A percentile compares a stretch with the other conserved stretches of the same genome.
phyloP scores from a whole-genome alignment of 2,888 invertebrate species.

The Glaucopsyche alexis region DNA sequence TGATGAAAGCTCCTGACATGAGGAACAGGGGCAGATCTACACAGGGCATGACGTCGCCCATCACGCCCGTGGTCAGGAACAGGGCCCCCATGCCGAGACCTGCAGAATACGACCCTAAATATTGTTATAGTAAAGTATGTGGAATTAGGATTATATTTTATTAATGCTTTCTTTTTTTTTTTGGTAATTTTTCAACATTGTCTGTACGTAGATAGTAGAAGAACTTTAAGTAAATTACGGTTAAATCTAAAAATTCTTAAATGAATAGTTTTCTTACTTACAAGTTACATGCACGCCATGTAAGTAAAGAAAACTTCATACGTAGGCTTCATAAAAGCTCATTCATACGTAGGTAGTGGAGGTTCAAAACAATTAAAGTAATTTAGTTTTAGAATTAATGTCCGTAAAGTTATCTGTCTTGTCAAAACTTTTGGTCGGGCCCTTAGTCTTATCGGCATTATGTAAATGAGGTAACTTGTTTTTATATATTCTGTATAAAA shows the following conservation, averaged over 20 bases:
- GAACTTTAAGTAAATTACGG: too few relatives aligned
- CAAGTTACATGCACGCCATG: background rate
- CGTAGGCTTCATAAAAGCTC: too few relatives aligned
- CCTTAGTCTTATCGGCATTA: background rate
- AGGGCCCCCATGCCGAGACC: slow-evolving; percentile 74
- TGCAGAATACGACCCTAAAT: slow-evolving; percentile 36
- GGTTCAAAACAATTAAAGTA: background rate
- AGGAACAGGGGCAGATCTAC: slow-evolving; percentile 67
- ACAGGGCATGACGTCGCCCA: slow-evolving; percentile 72
- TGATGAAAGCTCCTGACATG: slow-evolving; percentile 72
- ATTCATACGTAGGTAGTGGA: background rate
- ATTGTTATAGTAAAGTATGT: slow-evolving; percentile 7
- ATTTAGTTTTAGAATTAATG: background rate
- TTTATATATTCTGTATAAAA: slow-evolving; percentile 1
- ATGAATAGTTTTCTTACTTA: background rate
- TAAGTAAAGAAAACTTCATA: too few relatives aligned
- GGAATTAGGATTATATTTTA: too few relatives aligned
- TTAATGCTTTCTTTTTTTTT: too few relatives aligned
- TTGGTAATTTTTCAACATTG: too few relatives aligned
- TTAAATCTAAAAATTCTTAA: background rate
- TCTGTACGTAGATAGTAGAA: too few relatives aligned
- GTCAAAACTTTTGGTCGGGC: slow-evolving; percentile 3
- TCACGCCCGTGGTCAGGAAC: slow-evolving; percentile 64
- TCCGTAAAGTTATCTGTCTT: background rate
- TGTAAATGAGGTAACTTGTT: background rate